These are phyloP conservation scores for Anhinga rufa DNA, from an alignment of 2,113 vertebrate species.

Conservation along the genomic window DNA sequence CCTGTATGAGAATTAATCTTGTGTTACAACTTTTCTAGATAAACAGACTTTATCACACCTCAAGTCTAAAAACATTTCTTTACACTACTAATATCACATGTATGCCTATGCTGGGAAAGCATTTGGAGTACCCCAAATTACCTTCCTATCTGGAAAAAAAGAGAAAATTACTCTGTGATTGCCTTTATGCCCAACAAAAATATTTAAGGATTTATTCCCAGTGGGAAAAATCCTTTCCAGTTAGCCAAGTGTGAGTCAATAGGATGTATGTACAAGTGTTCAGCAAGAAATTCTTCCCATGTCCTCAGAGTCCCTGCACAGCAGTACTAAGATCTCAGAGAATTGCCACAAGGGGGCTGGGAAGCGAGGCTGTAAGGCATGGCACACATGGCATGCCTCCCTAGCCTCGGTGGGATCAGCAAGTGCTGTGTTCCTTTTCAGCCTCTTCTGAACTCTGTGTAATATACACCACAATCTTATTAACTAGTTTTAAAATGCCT, in stretches of 20 bases:
- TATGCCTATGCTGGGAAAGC: not conserved
- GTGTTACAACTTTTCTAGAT: not conserved
- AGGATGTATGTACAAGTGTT: not conserved
- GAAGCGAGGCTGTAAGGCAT: not conserved
- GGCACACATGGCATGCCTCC: not conserved
- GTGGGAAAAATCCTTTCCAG: not conserved
- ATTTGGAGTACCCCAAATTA: not conserved
- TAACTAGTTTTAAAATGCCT: not conserved
- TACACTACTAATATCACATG: not conserved
- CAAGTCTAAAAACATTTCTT: not conserved
- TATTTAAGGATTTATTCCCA: not conserved
- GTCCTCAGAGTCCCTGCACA: not conserved
- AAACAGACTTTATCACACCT: not conserved
- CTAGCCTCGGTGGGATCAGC: not conserved
- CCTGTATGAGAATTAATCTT: not conserved
- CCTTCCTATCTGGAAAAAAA: not conserved
- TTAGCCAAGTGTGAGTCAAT: not conserved
- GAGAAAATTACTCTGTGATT: not conserved
- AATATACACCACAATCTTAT: not conserved
- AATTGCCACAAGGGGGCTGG: not conserved
- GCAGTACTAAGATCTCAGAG: not conserved
- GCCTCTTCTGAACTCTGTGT: not conserved
- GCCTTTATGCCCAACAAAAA: not conserved
- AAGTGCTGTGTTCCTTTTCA: not conserved
- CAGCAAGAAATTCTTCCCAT: not conserved